Percentiles rank a stretch among this genome's conserved stretches.
These are phyloP conservation scores for Neogobius melanostomus DNA, from an alignment of 2,113 vertebrate species.

Conservation along the genomic window DNA sequence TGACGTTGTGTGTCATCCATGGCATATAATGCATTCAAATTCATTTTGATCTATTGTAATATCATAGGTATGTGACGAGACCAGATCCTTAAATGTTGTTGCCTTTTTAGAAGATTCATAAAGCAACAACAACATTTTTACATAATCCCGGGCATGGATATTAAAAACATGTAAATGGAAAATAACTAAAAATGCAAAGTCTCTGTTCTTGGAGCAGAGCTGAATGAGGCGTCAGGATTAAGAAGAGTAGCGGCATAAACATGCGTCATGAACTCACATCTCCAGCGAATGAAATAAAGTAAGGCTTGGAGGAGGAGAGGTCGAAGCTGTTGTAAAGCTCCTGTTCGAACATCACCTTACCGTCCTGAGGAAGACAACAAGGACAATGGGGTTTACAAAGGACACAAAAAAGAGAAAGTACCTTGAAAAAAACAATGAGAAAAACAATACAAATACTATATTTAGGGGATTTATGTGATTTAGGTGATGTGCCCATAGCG, in stretches of 20 bases:
- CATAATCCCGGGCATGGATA: background rate
- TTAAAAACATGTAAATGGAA: background rate
- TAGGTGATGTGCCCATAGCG: too few species aligned
- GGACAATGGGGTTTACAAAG: background rate
- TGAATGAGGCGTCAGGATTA: background rate
- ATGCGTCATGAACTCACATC: slow-evolving; percentile 78
- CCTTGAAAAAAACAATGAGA: background rate
- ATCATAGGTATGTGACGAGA: too few species aligned
- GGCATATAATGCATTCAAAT: too few species aligned
- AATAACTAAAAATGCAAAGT: background rate
- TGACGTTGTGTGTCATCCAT: too few species aligned
- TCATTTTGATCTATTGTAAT: too few species aligned
- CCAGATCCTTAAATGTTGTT: background rate
- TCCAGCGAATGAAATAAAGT: slow-evolving; percentile 95
- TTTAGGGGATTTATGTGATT: too few species aligned
- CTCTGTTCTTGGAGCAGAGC: background rate
- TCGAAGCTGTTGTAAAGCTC: slow-evolving; percentile 93
- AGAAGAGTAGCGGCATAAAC: background rate
- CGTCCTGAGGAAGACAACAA: slow-evolving; percentile 79
- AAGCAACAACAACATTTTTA: background rate
- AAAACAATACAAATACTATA: too few species aligned
- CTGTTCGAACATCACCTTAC: slow-evolving; percentile 88
- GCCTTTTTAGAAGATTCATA: background rate
- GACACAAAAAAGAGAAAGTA: background rate
- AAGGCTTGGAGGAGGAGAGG: slow-evolving; percentile 81